Percentiles rank a stretch among this genome's conserved stretches.
Evolutionary conservation across 2,797 vertebrate species (phyloP).

Genomic region (Arctocebus calabarensis): DNA sequence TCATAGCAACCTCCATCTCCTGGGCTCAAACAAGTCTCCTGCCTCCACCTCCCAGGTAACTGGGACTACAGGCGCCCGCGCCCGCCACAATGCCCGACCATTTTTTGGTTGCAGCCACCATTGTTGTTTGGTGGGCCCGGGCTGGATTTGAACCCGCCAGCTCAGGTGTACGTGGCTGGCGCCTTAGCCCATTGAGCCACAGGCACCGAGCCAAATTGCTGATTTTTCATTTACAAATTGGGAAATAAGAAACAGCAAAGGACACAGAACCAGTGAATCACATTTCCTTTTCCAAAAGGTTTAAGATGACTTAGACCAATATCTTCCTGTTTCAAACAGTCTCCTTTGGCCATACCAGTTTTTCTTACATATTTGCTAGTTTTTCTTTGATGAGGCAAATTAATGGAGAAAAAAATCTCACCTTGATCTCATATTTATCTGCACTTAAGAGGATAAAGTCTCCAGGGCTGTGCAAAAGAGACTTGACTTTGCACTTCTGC

Average conservation of each 20-base stretch:
- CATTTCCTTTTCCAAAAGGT: background rate
- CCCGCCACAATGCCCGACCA: too few relatives aligned
- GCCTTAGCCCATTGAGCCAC: too few relatives aligned
- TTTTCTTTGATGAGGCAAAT: constrained; percentile 58
- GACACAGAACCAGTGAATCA: background rate
- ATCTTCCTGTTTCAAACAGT: background rate
- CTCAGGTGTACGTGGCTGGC: too few relatives aligned
- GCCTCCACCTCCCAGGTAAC: too few relatives aligned
- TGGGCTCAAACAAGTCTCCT: too few relatives aligned
- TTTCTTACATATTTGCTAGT: background rate
- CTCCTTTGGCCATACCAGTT: background rate
- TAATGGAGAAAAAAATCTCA: constrained; percentile 80
- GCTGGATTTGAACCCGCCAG: too few relatives aligned
- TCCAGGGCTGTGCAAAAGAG: constrained; percentile 97
- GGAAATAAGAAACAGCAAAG: background rate
- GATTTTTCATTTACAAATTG: constrained; percentile 44
- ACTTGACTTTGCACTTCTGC: constrained; percentile 97
- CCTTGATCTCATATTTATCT: constrained; percentile 99
- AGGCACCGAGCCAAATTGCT: too few relatives aligned
- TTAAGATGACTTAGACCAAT: background rate
- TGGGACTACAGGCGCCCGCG: too few relatives aligned
- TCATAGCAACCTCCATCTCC: too few relatives aligned
- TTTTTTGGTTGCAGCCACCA: too few relatives aligned
- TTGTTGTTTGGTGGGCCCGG: too few relatives aligned
- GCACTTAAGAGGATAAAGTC: constrained; percentile 98